Evolutionary conservation across 2,113 vertebrate species (phyloP), one percentile per base, ranked within the genome.

Genomic region (Nothobranchius kuhntae): DNA sequence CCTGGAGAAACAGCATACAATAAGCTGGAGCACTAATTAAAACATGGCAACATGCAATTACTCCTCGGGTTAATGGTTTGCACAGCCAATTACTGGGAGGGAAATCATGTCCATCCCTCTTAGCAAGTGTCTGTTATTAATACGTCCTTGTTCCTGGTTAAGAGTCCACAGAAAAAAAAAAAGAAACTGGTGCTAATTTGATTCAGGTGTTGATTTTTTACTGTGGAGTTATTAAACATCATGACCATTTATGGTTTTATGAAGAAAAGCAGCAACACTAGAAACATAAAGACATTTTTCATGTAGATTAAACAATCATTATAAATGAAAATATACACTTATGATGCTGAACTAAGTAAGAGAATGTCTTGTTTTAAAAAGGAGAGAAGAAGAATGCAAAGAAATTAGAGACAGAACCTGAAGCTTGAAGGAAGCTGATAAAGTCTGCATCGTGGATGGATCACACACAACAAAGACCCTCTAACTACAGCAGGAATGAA

Each of bases 21-120:
- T 86, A 71, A 84, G 73, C 71, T 51, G 54, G 65, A 47, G 64
- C 67, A 45, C 79, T 84, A 89, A 90, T 91, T 90, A 91, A 87
- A 88, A 88, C 72, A 80, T 55, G 75, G 69, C 75, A 90, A 89
- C 86, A 75, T 77, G 83, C 85, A 90, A 91, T 91, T 91, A 88
- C 70, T 65, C 69, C 42, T 57, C 14, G 7, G 63, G 35, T 68
- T 77, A 72, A 77, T 40, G 13, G 38, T 67, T 81, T 83, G 72
- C 66, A 72, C 70, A 57, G 73, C 67, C 81, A 88, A 90, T 91
- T 89, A 89, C 77, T 57, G 61, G 71, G 54, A 84, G 68, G 76
- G 35, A 69, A 71, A 69, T 69, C 35, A 42, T 24, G 63, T 76
- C 81, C 57, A 57, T 72, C 61, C 21, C 53, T 68, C 47, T 79